Evolutionary conservation across 2,888 invertebrate species (phyloP).

Genomic region (Erebia ligea): DNA sequence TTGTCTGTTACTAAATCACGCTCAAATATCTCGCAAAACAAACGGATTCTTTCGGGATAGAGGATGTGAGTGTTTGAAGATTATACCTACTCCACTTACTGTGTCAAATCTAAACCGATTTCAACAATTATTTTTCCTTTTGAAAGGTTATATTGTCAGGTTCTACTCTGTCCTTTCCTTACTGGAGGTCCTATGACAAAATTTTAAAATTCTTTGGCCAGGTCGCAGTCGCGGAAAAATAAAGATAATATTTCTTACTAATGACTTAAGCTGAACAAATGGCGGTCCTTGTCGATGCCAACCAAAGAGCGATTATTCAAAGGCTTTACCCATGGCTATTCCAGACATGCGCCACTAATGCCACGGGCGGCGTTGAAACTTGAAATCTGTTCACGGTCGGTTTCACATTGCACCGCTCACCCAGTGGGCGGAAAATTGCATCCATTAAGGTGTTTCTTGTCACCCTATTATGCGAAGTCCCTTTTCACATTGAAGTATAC

Average conservation of each 20-base stretch:
- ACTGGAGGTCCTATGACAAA: neutral
- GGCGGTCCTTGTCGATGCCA: neutral
- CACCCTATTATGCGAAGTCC: constrained; percentile 7
- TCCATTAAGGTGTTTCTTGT: constrained; percentile 22
- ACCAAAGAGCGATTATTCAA: constrained; percentile 1
- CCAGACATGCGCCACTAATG: constrained; percentile 17
- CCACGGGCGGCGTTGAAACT: constrained; percentile 22
- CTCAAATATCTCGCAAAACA: no score
- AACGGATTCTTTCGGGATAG: no score
- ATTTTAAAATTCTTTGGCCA: neutral
- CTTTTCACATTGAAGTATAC: neutral
- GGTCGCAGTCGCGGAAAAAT: neutral
- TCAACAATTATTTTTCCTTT: no score
- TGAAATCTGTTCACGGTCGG: constrained; percentile 26
- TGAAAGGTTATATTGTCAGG: neutral
- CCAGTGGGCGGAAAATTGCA: constrained; percentile 27
- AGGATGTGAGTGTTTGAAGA: no score
- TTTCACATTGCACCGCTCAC: constrained; percentile 23
- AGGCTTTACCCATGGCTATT: constrained; percentile 20
- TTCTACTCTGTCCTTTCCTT: neutral
- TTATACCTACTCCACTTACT: no score
- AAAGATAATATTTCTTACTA: neutral
- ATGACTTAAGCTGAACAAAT: neutral
- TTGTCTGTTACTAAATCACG: no score
- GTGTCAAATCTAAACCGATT: no score